These are phyloP conservation scores for Sitophilus oryzae DNA, from an alignment of 1,140 invertebrate genomes.

Conservation along the genomic window DNA sequence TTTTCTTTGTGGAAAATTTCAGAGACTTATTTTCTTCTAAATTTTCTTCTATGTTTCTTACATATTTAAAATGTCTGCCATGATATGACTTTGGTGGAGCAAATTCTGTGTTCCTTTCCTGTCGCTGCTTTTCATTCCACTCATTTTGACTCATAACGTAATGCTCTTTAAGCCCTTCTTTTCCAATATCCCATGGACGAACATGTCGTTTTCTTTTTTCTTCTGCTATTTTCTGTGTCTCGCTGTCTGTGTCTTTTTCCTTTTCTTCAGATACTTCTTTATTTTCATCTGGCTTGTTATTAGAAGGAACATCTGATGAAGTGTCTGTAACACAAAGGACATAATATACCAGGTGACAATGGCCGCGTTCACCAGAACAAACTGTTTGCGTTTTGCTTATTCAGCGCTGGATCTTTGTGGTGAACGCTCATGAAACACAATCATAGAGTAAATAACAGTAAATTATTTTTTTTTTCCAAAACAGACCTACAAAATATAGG, in stretches of 20 bases:
- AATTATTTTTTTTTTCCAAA: no score
- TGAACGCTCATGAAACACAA: no score
- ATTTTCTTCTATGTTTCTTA: constrained; percentile 8
- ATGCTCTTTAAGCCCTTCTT: constrained; percentile 51
- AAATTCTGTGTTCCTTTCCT: constrained; percentile 62
- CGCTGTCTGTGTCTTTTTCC: constrained; percentile 43
- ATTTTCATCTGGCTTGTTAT: constrained; percentile 44
- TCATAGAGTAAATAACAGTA: no score
- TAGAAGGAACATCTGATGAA: constrained; percentile 46
- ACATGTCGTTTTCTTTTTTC: constrained; percentile 49
- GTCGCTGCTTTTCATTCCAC: constrained; percentile 69
- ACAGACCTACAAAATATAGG: no score
- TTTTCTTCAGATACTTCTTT: constrained; percentile 39
- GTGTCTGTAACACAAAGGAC: background rate
- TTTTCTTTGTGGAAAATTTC: constrained; percentile 38
- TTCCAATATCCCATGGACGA: constrained; percentile 64
- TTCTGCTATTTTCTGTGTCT: constrained; percentile 30
- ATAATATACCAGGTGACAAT: background rate
- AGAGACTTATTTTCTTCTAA: constrained; percentile 30
- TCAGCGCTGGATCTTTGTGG: no score
- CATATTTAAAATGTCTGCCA: constrained; percentile 39
- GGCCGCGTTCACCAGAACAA: no score
- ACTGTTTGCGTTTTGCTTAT: no score
- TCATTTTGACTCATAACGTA: constrained; percentile 69
- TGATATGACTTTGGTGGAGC: constrained; percentile 49